phyloP scores from a whole-genome alignment of 2,113 vertebrate species.

The Mesitornis unicolor region DNA sequence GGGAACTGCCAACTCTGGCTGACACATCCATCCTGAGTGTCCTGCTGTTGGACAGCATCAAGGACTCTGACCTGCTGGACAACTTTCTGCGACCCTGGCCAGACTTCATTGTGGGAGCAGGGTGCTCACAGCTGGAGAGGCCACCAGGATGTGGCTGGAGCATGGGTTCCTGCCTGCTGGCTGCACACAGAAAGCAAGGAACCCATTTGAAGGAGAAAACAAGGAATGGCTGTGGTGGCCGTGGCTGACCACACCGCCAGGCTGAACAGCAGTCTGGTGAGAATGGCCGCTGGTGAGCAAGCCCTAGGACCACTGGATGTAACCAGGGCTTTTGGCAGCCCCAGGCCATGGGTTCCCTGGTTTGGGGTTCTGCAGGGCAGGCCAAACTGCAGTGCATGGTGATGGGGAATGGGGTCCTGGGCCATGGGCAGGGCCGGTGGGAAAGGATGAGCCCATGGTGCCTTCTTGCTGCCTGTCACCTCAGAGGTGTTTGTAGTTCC shows the following conservation, averaged over 20 bases:
- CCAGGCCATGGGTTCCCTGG: neutral
- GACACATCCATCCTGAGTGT: neutral
- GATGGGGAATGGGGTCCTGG: neutral
- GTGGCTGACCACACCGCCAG: neutral
- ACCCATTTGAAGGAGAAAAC: neutral
- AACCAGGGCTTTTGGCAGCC: neutral
- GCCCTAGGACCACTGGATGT: neutral
- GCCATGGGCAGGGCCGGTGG: neutral
- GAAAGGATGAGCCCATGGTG: neutral
- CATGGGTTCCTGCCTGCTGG: neutral
- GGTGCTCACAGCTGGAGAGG: neutral
- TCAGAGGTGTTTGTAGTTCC: neutral
- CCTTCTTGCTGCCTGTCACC: neutral
- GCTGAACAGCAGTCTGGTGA: neutral
- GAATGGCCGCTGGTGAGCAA: neutral
- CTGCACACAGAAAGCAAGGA: neutral
- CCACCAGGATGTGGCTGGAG: neutral
- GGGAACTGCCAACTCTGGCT: neutral
- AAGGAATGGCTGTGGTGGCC: neutral
- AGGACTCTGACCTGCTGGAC: neutral
- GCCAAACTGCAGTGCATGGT: neutral
- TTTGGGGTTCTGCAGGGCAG: neutral
- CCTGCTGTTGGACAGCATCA: neutral
- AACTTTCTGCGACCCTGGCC: neutral
- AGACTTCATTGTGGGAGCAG: fast-evolving